Conservation (phyloP, 2,797 vertebrate genomes). For the Chromobotia macracanthus region DNA sequence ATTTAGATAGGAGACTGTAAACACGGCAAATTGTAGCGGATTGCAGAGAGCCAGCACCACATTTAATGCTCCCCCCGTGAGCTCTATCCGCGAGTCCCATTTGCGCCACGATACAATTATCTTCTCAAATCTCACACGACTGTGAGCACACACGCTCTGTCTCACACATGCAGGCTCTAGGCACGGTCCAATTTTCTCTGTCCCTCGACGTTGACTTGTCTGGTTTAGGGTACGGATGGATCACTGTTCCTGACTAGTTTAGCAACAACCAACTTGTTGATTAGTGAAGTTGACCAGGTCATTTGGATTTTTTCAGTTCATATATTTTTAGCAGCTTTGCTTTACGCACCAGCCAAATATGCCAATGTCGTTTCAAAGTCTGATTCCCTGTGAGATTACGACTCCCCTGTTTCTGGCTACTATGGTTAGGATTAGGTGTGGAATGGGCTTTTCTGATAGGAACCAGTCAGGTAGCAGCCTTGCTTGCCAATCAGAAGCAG, state of each 20-base stretch:
- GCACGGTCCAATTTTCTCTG: constrained; percentile 1
- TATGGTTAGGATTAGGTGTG: too few relatives aligned
- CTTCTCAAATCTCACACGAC: constrained; percentile 23
- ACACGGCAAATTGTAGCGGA: constrained; percentile 47
- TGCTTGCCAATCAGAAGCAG: too few relatives aligned
- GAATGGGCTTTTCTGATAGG: too few relatives aligned
- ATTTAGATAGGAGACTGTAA: constrained; percentile 48
- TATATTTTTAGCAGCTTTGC: too few relatives aligned
- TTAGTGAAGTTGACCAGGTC: not conserved
- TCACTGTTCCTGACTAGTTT: not conserved
- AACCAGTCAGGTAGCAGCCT: too few relatives aligned
- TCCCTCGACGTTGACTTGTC: not conserved
- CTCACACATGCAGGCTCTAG: constrained; percentile 1
- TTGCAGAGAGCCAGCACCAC: constrained; percentile 37
- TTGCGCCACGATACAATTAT: constrained; percentile 46
- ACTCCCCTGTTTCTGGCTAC: too few relatives aligned
- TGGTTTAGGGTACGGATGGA: not conserved
- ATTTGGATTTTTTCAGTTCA: not conserved
- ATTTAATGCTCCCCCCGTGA: constrained; percentile 21
- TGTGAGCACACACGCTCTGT: constrained; percentile 1
- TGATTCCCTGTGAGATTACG: too few relatives aligned
- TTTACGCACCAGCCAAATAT: too few relatives aligned
- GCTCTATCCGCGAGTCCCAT: constrained; percentile 23
- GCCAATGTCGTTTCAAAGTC: too few relatives aligned
- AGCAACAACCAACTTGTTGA: not conserved